Base-by-base conservation (phyloP, 1,140 invertebrate species). In the Mamestra configurata region DNA sequence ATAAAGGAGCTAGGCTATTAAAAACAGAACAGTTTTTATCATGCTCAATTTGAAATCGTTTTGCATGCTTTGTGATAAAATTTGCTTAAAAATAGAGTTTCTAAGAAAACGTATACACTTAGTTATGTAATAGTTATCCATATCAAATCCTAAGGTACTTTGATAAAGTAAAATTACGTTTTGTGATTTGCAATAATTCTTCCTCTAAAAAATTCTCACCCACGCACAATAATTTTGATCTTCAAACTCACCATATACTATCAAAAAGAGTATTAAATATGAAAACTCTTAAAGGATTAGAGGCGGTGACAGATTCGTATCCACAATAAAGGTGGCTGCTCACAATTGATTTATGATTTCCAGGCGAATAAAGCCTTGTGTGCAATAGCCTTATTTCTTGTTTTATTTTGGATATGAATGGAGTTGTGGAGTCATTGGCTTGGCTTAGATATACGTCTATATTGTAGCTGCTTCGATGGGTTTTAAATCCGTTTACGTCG, bases 271-370 rank as follows among this genome's bases (percentile, higher is more conserved):
- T 84, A 81, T 82, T 70, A 70, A 84, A 91, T 89, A 89, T 88
- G 87, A 90, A 90, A 93, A 88, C 86, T 88, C 86, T 91, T 86
- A 88, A 90, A 86, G 90, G 91, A 92, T 92, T 92, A 93, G 89
- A 89, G 77, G 83, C 89, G 91, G 89, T 89, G 91, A 92, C 91
- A 93, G 89, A 88, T 88, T 90, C 86, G 86, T 88, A 85, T 84
- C 86, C 87, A 88, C 88, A 90, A 88, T 86, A 86, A 89, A 83
- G 86, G 77, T 72, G 68, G 77, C 59, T 51, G 84, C 84, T 86
- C 85, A 89, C 84, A 88, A 92, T 92, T 93, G 90, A 92, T 92
- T 93, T 93, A 93, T 92, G 84, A 87, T 83, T 83, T 86, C 57
- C 84, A 84, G 43, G 91, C 91, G 86, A 91, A 92, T 92, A 92